Conservation (phyloP, 2,113 vertebrate genomes). For the Sapajus apella region DNA sequence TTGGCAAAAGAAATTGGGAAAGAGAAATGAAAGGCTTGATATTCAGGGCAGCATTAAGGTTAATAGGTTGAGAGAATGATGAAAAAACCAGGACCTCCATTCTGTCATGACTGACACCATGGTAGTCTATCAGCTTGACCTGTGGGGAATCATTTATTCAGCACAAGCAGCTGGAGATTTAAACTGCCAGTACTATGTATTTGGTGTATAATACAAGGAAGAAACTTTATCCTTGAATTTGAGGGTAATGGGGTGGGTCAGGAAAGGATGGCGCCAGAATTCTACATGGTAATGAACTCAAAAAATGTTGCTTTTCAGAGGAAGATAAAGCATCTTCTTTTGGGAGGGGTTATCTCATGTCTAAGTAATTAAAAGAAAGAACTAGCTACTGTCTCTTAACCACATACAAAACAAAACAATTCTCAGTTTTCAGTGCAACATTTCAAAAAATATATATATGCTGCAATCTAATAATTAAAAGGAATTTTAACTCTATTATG, state of each 20-base stretch:
- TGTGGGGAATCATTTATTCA: neutral
- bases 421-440: slow-evolving; percentile 68
- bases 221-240: slow-evolving; percentile 37
- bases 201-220: neutral
- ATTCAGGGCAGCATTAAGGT: slow-evolving; percentile 62
- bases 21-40: slow-evolving; percentile 42
- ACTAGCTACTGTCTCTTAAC: slow-evolving; percentile 58
- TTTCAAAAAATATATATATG: slow-evolving; percentile 67
- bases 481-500: slow-evolving; percentile 76
- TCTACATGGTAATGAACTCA: slow-evolving; percentile 43
- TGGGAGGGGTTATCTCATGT: slow-evolving; percentile 32
- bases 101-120: slow-evolving; percentile 62
- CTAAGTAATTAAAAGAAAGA: slow-evolving; percentile 39
- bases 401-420: slow-evolving; percentile 50
- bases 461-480: slow-evolving; percentile 77
- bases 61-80: slow-evolving; percentile 54
- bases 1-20: slow-evolving; percentile 63
- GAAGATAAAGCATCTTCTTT: slow-evolving; percentile 39
- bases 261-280: slow-evolving; percentile 43
- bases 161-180: neutral
- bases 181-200: neutral
- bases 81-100: slow-evolving; percentile 61
- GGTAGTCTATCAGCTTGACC: neutral
- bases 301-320: slow-evolving; percentile 59
- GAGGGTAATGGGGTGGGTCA: slow-evolving; percentile 34